Percentiles rank a stretch among this genome's conserved stretches.
Conservation (phyloP, 2,797 vertebrate genomes). For the Etheostoma perlongum region DNA sequence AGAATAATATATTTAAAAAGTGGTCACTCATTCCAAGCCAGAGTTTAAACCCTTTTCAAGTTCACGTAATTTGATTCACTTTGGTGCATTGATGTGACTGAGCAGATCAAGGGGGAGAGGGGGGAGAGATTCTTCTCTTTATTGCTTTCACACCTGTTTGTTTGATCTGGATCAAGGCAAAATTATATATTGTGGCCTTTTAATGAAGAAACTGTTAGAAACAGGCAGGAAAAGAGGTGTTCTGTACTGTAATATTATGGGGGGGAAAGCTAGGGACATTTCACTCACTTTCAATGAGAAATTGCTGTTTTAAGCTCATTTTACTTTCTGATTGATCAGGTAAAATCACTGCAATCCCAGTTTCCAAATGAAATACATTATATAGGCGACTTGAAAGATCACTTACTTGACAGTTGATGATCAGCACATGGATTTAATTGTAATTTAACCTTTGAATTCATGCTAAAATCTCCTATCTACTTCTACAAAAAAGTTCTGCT, state of each 20-base stretch:
- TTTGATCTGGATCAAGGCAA: not conserved
- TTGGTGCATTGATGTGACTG: not conserved
- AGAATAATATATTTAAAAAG: not conserved
- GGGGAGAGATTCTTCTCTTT: not conserved
- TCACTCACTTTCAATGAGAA: not conserved
- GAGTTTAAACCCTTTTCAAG: not conserved
- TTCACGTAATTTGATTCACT: not conserved
- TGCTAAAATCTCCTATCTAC: not conserved
- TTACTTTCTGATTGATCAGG: not conserved
- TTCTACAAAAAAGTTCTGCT: not conserved
- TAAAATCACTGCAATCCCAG: not conserved
- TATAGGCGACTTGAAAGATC: not conserved
- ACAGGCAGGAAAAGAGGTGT: not conserved
- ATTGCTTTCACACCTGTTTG: not conserved
- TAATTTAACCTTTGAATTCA: not conserved
- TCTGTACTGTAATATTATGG: not conserved
- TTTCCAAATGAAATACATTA: not conserved
- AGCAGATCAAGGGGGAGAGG: not conserved
- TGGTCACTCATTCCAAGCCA: not conserved
- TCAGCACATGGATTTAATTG: not conserved
- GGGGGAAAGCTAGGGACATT: not conserved
- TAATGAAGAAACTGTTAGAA: not conserved
- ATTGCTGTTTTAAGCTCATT: not conserved
- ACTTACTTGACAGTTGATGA: not conserved
- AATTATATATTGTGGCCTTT: not conserved